These are phyloP conservation scores for Geococcyx californianus DNA, from an alignment of 2,113 vertebrate species.

Conservation along the genomic window DNA sequence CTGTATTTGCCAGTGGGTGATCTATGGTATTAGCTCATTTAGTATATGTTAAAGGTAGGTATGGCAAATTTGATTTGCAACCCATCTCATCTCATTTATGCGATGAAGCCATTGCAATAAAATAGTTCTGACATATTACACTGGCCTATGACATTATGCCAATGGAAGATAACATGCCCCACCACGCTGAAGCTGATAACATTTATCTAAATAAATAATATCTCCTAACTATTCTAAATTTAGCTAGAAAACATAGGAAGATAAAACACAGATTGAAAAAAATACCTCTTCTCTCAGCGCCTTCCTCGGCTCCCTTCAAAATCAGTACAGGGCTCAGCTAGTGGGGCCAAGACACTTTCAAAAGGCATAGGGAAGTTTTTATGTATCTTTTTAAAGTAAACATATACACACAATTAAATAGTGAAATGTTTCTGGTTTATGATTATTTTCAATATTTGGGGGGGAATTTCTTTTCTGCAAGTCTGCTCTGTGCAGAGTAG, in stretches of 20 bases:
- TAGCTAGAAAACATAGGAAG: not conserved
- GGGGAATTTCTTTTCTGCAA: not conserved
- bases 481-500: not conserved
- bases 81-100: not conserved
- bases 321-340: not conserved
- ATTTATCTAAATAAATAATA: not conserved
- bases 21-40: not conserved
- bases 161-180: conserved; percentile 30
- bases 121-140: conserved; percentile 54
- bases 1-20: not conserved
- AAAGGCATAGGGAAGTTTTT: not conserved
- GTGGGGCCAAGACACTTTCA: not conserved
- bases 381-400: not conserved
- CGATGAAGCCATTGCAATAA: conserved; percentile 20
- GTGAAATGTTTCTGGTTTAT: too few relatives aligned
- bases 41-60: conserved; percentile 10
- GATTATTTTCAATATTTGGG: not conserved
- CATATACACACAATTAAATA: not conserved
- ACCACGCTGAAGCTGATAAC: conserved; percentile 4
- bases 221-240: not conserved
- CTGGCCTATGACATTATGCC: conserved; percentile 35
- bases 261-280: not conserved
- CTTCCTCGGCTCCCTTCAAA: not conserved
- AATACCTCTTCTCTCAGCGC: not conserved
- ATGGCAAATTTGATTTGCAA: conserved; percentile 47